Conservation (phyloP, 2,113 vertebrate genomes). For the Acanthisitta chloris region DNA sequence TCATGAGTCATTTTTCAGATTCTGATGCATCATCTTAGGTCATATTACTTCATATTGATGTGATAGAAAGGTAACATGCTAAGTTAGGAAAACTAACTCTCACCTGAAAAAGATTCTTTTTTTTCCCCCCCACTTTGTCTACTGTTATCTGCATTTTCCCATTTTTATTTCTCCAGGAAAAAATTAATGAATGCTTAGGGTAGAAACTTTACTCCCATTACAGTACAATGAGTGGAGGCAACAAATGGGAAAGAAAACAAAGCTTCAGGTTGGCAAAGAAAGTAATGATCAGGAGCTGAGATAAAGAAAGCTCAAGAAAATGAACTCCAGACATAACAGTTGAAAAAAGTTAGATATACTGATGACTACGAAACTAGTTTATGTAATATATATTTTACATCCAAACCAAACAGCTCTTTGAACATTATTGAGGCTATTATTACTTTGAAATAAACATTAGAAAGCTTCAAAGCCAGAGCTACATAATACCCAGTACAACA, state of each 20-base stretch:
- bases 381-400: slow-evolving; percentile 13
- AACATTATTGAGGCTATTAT: slow-evolving; percentile 33
- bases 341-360: neutral
- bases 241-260: slow-evolving; percentile 15
- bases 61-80: neutral
- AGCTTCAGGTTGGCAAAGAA: slow-evolving; percentile 22
- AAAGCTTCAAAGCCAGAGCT: slow-evolving; percentile 18
- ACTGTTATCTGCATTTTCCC: neutral
- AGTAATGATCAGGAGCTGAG: slow-evolving; percentile 23
- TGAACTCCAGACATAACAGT: neutral
- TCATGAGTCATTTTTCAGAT: slow-evolving; percentile 47
- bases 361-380: slow-evolving; percentile 7
- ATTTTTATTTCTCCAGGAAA: neutral
- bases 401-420: slow-evolving; percentile 46
- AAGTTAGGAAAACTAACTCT: slow-evolving; percentile 19
- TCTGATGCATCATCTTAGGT: slow-evolving; percentile 25
- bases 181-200: neutral
- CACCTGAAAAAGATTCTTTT: neutral
- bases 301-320: slow-evolving; percentile 46
- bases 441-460: slow-evolving; percentile 53
- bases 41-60: neutral
- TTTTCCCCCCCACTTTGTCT: rapidly evolving
- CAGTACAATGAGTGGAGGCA: slow-evolving; percentile 6
- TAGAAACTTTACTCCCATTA: neutral
- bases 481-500: neutral